These are phyloP conservation scores for Taeniopygia guttata DNA, from an alignment of 2,797 vertebrate genomes.

Conservation along the genomic window DNA sequence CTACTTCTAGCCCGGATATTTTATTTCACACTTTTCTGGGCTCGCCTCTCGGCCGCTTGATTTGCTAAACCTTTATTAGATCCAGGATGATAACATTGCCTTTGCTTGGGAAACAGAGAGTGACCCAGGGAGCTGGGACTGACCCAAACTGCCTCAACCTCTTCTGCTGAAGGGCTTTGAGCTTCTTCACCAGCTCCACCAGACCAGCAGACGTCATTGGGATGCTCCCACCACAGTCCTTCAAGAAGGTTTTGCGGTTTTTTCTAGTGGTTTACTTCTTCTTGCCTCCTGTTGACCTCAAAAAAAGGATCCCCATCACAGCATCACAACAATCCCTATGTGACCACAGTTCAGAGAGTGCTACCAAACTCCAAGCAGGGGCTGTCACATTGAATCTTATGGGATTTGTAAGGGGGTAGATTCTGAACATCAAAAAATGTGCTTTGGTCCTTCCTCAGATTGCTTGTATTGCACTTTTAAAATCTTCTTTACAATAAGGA, in stretches of 20 bases:
- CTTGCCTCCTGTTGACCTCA: background rate
- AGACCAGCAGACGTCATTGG: accelerated
- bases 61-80: constrained; percentile 16
- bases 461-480: accelerated
- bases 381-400: accelerated
- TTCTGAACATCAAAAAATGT: background rate
- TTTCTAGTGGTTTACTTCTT: background rate
- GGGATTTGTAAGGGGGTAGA: background rate
- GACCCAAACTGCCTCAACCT: background rate
- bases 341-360: background rate
- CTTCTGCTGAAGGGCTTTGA: background rate
- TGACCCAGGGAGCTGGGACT: background rate
- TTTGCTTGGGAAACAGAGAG: background rate
- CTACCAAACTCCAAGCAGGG: background rate
- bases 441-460: background rate
- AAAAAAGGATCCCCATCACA: background rate
- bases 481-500: background rate
- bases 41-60: background rate
- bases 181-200: background rate
- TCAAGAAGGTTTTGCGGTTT: background rate
- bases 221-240: background rate
- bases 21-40: constrained; percentile 28
- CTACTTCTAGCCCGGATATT: background rate
- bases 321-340: background rate
- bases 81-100: background rate